Base-by-base conservation (phyloP, 2,888 invertebrate genomes). In the Lepidonotus clava region DNA sequence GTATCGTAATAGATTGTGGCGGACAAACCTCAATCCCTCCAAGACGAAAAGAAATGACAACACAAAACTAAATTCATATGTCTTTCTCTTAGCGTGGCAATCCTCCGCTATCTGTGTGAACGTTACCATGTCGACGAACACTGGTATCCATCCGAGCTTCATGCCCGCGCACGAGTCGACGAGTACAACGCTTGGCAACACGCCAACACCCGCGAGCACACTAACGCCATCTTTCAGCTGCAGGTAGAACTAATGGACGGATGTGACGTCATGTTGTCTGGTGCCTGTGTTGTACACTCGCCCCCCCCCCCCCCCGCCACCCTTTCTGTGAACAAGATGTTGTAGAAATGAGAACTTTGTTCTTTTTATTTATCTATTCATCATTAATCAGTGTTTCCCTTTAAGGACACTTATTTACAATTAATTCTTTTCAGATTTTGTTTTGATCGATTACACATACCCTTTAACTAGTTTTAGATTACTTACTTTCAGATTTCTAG, bases 151-250 rank as follows among this genome's bases (percentile, higher is more conserved):
- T 95, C 93, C 86, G 96, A 96, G 71, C 95, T 95, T 0, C 95
- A 95, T 90, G 91, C 93, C 76, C 96, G 95, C 92, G 96, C 96
- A 0, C 94, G 95, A 88, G 95, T 97, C 1, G 96, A 97, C 89
- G 97, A 97, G 93, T 94, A 96, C 92, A 94, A 97, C 88, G 96
- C 96, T 92, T 97, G 97, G 97, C 97, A 97, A 88, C 97, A 97
- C 91, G 91, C 95, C 46, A 96, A 96, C 84, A 94, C 96, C 0
- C 95, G 97, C 87, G 88, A 95, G 0, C 94, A 95, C 88, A 96
- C 96, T 89, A 94, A 46, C 66, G 40, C 51, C 53, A 77, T 86
- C 53, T 86, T 38, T 36, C 41, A 80, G 36, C 56, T 86, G 38
- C 77, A 86, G 86, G 86, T 86, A 41, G 56, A 51, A 56, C 56